Percentiles rank a stretch among this genome's conserved stretches.
phyloP scores from a whole-genome alignment of 2,888 invertebrate species.

The Urechis unicinctus region DNA sequence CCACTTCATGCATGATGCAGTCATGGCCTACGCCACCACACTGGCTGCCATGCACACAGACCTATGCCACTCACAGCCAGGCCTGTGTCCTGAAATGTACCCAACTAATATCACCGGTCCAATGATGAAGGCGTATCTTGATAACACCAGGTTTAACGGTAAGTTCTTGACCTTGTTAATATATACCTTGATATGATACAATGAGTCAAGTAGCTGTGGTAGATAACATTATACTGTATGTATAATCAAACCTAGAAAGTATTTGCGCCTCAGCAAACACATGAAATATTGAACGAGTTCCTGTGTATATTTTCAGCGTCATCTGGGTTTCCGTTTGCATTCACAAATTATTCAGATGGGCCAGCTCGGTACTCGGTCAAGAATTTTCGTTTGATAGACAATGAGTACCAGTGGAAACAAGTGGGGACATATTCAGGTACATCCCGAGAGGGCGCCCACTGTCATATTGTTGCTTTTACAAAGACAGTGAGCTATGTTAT shows the following conservation, averaged over 20 bases:
- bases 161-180: not conserved
- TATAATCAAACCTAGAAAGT: too few species aligned
- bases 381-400: too few species aligned
- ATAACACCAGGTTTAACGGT: not conserved
- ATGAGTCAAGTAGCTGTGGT: too few species aligned
- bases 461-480: too few species aligned
- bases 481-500: too few species aligned
- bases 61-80: not conserved
- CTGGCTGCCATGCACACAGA: constrained; percentile 25
- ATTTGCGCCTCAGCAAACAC: too few species aligned
- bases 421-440: too few species aligned
- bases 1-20: constrained; percentile 57
- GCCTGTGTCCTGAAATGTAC: not conserved
- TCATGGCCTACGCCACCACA: constrained; percentile 56
- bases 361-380: constrained; percentile 52
- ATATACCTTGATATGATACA: too few species aligned
- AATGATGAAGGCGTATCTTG: not conserved
- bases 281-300: not conserved
- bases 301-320: constrained; percentile 49
- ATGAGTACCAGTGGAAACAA: too few species aligned
- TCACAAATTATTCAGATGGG: constrained; percentile 54
- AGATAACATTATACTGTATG: too few species aligned
- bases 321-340: constrained; percentile 52
- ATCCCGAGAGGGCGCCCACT: too few species aligned
- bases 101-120: not conserved